Evolutionary conservation across 1,140 invertebrate species (phyloP), one percentile per base, ranked within the genome.

Genomic region (Nasonia longicornis): DNA sequence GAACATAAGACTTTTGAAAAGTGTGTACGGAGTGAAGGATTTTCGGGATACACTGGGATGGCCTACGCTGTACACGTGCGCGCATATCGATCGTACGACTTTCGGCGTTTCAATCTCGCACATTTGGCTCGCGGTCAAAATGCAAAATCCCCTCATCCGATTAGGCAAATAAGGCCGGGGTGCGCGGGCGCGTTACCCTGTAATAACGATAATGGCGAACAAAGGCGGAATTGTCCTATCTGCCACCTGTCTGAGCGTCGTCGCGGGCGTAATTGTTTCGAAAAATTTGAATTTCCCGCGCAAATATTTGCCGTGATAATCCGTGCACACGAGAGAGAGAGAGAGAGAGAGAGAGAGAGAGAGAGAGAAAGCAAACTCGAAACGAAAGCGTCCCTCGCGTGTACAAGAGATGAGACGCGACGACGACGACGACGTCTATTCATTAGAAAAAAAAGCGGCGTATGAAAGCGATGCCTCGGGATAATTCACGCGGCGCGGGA

Each of bases 51-150:
- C 16, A 63, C 58, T n/a, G 20, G 4, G 26, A 67, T n/a, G 3
- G 29, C 26, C 38, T 11, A 42, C 1, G 11, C 12, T 52, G 48
- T 52, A 42, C 38, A 42, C 22, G 66, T 4, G 10, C 12, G 11
- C n/a, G 26, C 26, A 26, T 2, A 67, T 22, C 12, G n/a, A 63
- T 16, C 58, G 26, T 22, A 29, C 26, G 26, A 67, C 12, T 67
- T 29, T 31, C 64, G 26, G 26, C 26, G 64, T 26, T 67, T 45
- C 31, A 58, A 58, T 58, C 52, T 58, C 35, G 70, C 16, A 8
- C 70, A 45, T 31, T 72, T 72, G 70, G 70, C 70, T 72, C 70
- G 70, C 35, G 70, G 35, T 72, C 70, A 72, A 72, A 72, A 72
- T 72, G 70, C 70, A 72, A 72, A 72, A 42, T 72, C 52, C 20